Conservation (phyloP, 2,113 vertebrate genomes). For the Phalacrocorax pelagicus region DNA sequence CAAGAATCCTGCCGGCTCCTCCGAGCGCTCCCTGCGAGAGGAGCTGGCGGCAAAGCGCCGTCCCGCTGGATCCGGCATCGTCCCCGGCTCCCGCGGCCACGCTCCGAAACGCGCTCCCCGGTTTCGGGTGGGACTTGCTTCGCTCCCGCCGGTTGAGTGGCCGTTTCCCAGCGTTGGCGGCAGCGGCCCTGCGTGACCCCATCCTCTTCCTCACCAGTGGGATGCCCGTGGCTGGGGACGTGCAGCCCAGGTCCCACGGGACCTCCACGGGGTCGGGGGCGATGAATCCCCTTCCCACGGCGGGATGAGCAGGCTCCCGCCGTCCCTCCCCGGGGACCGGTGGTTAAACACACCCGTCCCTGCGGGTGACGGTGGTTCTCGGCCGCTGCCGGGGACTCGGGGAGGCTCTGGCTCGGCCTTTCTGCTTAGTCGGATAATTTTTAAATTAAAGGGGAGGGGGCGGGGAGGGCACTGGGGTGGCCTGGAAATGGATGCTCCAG, state of each 20-base stretch:
- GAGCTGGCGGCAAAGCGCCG: too few relatives aligned
- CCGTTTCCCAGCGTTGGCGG: background rate
- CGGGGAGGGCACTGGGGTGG: background rate
- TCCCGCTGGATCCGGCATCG: background rate
- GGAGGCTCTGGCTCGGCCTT: background rate
- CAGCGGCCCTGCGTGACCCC: too few relatives aligned
- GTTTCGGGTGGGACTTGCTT: background rate
- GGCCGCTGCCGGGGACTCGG: background rate
- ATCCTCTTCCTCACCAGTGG: background rate
- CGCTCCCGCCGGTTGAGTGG: fast-evolving
- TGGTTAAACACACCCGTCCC: background rate
- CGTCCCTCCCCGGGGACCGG: background rate
- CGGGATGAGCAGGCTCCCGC: background rate
- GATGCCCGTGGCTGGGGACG: background rate
- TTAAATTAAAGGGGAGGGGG: background rate
- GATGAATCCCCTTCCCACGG: background rate
- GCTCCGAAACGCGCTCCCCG: background rate
- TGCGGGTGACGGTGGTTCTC: too few relatives aligned
- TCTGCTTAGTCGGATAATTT: background rate
- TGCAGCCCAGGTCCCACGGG: background rate
- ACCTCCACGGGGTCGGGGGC: fast-evolving
- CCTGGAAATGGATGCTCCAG: constrained; percentile 19
- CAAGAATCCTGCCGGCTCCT: background rate
- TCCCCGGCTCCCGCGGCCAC: background rate
- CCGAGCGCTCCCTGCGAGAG: background rate